Evolutionary conservation across 2,113 vertebrate genomes (phyloP), one percentile per base, ranked within the genome.

Genomic region (Corythornis madagascariensis): DNA sequence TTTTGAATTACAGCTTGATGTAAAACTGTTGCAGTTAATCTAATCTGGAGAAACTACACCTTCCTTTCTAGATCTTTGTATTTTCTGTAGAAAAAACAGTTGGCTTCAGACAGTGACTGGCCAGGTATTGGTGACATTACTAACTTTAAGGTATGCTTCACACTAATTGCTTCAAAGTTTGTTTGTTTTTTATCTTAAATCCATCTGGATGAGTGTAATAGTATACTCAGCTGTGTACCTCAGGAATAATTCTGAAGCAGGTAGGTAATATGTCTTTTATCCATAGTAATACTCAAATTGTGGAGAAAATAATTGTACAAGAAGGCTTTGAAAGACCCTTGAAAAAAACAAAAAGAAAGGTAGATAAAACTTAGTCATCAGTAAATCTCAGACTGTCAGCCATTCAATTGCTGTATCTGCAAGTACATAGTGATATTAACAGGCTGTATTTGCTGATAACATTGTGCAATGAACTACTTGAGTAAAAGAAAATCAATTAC

Each of bases 351-450:
- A 55, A 40, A 3, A 5, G 17, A 20, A 66, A 66, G 1, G 1
- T 28, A 71, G 11, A 16, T 73, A 24, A 33, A 83, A 45, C 16
- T 81, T 55, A 28, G 16, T 79, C 6, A 10, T 66, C 60, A 19
- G 19, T 55, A 29, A 66, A 64, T 42, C 11, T 71, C 43, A 20
- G 33, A 38, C 43, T 69, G 33, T 73, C 29, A 76, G 42, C 67
- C 13, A 0, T 47, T 73, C 65, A 7, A 18, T 61, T 89, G 80
- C 45, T 56, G 0, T 72, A 10, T 53, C 35, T 76, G 24, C 16
- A 55, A 26, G 29, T 9, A 28, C 0, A 0, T 52, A 7, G 9
- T 11, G 19, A 7, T 6, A 57, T 42, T 31, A 88, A 20, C 13
- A 38, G 28, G 31, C 28, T 43, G 13, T 40, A 11, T 10, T 65